These are phyloP conservation scores for Drosophila imparisetae DNA, from an alignment of 2,888 invertebrate genomes.

Conservation along the genomic window DNA sequence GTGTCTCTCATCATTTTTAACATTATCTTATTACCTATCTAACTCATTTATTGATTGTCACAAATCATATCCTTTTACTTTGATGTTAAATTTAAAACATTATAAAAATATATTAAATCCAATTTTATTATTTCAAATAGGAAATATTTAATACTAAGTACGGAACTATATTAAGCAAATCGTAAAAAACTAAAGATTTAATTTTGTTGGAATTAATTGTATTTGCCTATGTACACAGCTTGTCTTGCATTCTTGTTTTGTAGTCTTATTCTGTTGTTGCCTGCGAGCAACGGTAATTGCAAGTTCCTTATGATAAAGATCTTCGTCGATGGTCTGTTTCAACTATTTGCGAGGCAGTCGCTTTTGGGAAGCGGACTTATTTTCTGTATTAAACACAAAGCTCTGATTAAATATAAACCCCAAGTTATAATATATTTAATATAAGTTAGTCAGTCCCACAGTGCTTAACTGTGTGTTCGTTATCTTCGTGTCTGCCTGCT, in stretches of 20 bases:
- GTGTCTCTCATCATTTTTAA: neutral
- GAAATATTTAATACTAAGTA: neutral
- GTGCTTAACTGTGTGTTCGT: constrained; percentile 33
- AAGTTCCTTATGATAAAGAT: no score
- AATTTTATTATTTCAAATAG: neutral
- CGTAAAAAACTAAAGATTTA: neutral
- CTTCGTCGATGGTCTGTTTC: no score
- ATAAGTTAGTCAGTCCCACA: neutral
- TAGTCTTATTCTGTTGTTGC: no score
- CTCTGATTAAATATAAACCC: no score
- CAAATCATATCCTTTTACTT: neutral
- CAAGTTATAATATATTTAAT: neutral
- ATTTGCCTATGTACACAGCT: no score
- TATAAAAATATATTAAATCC: neutral
- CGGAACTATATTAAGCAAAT: no score
- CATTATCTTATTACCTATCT: neutral
- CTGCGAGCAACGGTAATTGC: no score
- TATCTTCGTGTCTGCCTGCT: constrained; percentile 50
- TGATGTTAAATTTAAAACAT: neutral
- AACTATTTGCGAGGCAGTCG: no score
- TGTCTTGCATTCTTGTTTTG: no score
- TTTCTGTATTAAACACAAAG: no score
- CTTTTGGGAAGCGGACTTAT: no score
- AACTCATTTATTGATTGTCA: neutral
- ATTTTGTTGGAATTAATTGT: no score